phyloP scores from a whole-genome alignment of 2,797 vertebrate species.

The Gymnoscopelus microlampas region DNA sequence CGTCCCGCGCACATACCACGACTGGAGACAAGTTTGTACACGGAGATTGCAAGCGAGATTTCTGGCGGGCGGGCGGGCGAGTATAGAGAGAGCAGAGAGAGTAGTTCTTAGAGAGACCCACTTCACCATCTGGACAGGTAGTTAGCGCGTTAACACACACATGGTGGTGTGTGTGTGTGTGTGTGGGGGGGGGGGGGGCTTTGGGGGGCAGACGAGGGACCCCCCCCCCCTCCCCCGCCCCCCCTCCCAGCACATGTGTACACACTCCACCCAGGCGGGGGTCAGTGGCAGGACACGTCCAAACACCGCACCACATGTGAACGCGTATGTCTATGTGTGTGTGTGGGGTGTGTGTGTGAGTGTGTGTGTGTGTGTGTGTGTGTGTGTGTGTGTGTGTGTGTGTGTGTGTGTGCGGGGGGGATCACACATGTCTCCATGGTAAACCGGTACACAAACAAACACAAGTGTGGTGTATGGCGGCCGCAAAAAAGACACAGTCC shows the following conservation, averaged over 20 bases:
- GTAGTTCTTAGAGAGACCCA: conserved; percentile 40
- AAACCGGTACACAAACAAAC: conserved; percentile 13
- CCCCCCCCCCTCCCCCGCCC: background rate
- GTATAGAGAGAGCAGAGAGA: too few species aligned
- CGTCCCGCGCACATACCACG: too few species aligned
- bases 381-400: background rate
- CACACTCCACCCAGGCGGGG: conserved; percentile 46
- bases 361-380: conserved; percentile 27
- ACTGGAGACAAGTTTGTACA: too few species aligned
- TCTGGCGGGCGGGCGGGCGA: too few species aligned
- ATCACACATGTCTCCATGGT: background rate
- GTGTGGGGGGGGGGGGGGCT: conserved; percentile 26
- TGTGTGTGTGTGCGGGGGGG: too few species aligned
- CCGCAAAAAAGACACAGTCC: background rate
- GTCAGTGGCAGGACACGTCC: conserved; percentile 58
- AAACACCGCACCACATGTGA: conserved; percentile 47
- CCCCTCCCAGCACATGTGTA: conserved; percentile 48
- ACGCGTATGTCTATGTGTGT: conserved; percentile 18
- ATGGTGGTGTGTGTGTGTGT: conserved; percentile 31
- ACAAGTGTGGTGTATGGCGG: background rate
- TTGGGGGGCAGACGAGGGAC: conserved; percentile 39
- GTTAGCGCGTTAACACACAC: conserved; percentile 60
- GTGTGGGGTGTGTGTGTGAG: background rate
- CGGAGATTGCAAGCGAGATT: too few species aligned
- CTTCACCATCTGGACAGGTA: conserved; percentile 73